Evolutionary conservation across 2,113 vertebrate species (phyloP).

Genomic region (Trachemys scripta): DNA sequence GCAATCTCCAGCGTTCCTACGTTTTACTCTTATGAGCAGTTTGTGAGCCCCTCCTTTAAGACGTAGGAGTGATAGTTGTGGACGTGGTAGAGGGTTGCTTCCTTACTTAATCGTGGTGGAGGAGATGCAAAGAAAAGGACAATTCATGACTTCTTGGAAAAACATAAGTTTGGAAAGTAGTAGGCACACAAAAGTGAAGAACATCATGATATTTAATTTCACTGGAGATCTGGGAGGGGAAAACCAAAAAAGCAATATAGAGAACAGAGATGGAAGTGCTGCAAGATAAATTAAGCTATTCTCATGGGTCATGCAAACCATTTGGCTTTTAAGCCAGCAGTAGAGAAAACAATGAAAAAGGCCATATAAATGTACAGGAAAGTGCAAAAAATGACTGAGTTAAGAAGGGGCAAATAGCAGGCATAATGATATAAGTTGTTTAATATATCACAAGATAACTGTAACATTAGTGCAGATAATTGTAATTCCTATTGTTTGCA

Average conservation of each 20-base stretch:
- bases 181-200: background rate
- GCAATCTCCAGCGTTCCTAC: background rate
- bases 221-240: slow-evolving; percentile 12
- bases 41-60: background rate
- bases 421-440: slow-evolving; percentile 47
- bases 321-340: slow-evolving; percentile 46
- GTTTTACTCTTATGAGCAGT: background rate
- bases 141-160: background rate
- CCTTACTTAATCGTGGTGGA: background rate
- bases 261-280: slow-evolving; percentile 67
- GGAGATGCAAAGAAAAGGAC: background rate
- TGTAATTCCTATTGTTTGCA: slow-evolving; percentile 13
- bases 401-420: slow-evolving; percentile 64
- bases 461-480: background rate
- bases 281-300: slow-evolving; percentile 75
- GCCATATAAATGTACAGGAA: slow-evolving; percentile 67
- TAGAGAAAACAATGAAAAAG: slow-evolving; percentile 50
- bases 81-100: background rate
- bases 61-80: background rate
- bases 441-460: slow-evolving; percentile 43
- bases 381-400: slow-evolving; percentile 51
- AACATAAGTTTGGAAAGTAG: background rate
- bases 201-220: slow-evolving; percentile 49
- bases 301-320: slow-evolving; percentile 67
- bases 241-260: slow-evolving; percentile 34